Evolutionary conservation across 1,140 invertebrate species (phyloP), one percentile per base, ranked within the genome.

Genomic region (Trichomalopsis sarcophagae): DNA sequence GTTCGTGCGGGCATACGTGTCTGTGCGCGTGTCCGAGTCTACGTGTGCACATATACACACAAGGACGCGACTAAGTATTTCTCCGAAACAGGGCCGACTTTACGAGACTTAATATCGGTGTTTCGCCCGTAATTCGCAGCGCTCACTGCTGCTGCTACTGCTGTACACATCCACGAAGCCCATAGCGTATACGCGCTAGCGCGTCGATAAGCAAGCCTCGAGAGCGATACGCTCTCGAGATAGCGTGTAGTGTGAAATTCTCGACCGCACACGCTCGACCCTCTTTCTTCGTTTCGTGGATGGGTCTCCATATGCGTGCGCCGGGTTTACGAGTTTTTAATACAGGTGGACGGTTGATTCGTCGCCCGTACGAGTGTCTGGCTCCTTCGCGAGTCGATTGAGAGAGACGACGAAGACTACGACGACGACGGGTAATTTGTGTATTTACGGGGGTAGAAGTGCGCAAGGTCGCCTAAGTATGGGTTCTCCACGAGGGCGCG

Each of bases 101-200:
- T 91, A 90, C 84, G 91, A 90, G 90, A 91, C 90, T 91, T 92
- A 92, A 92, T 92, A 91, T 92, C 89, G 89, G 90, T 91, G 90
- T 92, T 92, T 90, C 86, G 79, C 88, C 81, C 86, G 89, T 89
- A 92, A 92, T 91, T 91, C 87, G n/a, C n/a, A 86, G 86, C 78
- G 86, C 68, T 23, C 36, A 2, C 47, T 21, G 17, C 75, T 73
- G 69, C n/a, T 27, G 27, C 27, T 68, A 17, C 66, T 27, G 69
- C 27, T 62, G 40, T 23, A n/a, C 50, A 21, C 17, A 76, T 77
- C 69, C 27, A 23, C 36, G 14, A n/a, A 44, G 13, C 13, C 27
- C 30, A 14, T 71, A 21, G 74, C 7, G 9, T 76, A 36, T 44
- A 90, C 88, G 87, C 55, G 87, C 77, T 78, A 86, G 87, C 89